Conservation (phyloP, 2,888 invertebrate genomes). For the Mesorhabditis belari region DNA sequence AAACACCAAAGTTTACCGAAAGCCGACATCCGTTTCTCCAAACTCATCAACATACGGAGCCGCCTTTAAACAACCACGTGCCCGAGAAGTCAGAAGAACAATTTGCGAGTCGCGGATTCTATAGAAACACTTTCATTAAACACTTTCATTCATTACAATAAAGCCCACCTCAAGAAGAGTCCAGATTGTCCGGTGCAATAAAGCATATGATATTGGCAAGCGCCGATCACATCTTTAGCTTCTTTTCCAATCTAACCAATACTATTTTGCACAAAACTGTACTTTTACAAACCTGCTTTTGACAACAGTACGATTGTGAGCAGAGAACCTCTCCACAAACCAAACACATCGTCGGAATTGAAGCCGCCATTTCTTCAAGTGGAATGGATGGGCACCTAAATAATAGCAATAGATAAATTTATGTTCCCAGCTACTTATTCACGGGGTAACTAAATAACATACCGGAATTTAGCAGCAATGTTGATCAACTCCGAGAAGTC, state of each 20-base stretch:
- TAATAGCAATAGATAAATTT: not conserved
- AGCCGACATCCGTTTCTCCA: slow-evolving; percentile 92
- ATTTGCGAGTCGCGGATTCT: slow-evolving; percentile 80
- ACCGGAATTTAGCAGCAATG: slow-evolving; percentile 74
- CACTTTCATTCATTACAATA: not conserved
- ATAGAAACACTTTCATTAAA: not conserved
- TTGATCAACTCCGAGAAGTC: slow-evolving; percentile 96
- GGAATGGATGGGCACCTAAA: slow-evolving; percentile 38
- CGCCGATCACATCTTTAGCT: slow-evolving; percentile 69
- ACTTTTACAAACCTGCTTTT: slow-evolving; percentile 63
- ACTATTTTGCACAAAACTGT: no score
- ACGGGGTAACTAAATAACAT: not conserved
- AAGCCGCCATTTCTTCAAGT: slow-evolving; percentile 59
- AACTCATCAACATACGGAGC: slow-evolving; percentile 95
- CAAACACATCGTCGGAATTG: slow-evolving; percentile 89
- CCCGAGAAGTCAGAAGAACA: slow-evolving; percentile 73
- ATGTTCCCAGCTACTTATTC: no score
- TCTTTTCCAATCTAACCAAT: slow-evolving; percentile 8
- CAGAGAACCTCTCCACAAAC: slow-evolving; percentile 90
- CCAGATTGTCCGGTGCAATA: slow-evolving; percentile 86
- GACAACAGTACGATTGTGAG: slow-evolving; percentile 96
- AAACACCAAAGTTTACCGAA: no score
- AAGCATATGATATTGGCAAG: slow-evolving; percentile 84
- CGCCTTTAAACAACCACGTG: slow-evolving; percentile 72
- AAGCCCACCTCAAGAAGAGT: slow-evolving; percentile 70